Conservation (phyloP, 1,140 invertebrate genomes). For the Sycobia sp. region DNA sequence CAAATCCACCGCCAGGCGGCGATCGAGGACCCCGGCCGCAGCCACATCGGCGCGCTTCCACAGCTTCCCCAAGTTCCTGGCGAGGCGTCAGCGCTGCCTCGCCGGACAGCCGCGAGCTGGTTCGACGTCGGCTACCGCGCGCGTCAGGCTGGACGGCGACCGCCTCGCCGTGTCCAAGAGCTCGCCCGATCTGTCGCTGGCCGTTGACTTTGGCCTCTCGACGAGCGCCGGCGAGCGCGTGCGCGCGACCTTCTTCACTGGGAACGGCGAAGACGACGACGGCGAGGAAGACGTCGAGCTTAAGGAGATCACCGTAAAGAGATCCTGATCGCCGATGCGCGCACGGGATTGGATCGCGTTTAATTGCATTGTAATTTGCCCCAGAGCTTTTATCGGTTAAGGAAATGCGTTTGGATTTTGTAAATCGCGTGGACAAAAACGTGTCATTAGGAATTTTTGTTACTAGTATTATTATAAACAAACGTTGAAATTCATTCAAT, state of each 20-base stretch:
- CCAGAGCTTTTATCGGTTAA: too few species aligned
- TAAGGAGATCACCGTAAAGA: background rate
- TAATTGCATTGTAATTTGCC: too few species aligned
- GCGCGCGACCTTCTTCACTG: constrained; percentile 21
- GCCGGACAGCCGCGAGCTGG: background rate
- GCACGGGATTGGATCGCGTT: too few species aligned
- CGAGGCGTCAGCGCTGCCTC: constrained; percentile 3
- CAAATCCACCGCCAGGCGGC: background rate
- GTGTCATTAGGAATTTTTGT: too few species aligned
- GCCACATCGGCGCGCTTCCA: constrained; percentile 18
- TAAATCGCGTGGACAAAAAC: too few species aligned
- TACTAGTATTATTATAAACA: too few species aligned
- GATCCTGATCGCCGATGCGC: constrained; percentile 6
- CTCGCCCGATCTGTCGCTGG: constrained; percentile 22
- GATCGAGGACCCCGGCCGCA: background rate
- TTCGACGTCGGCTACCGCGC: background rate
- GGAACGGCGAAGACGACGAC: constrained; percentile 11
- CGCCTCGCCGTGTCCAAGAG: constrained; percentile 20
- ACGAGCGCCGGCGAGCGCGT: background rate
- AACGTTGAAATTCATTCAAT: too few species aligned
- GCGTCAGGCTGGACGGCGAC: background rate
- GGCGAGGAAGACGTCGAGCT: background rate
- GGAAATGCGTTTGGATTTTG: too few species aligned
- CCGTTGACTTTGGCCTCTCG: background rate
- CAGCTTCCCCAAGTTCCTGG: constrained; percentile 36